phyloP scores from a whole-genome alignment of 2,797 vertebrate species.

The Tangara arthus region DNA sequence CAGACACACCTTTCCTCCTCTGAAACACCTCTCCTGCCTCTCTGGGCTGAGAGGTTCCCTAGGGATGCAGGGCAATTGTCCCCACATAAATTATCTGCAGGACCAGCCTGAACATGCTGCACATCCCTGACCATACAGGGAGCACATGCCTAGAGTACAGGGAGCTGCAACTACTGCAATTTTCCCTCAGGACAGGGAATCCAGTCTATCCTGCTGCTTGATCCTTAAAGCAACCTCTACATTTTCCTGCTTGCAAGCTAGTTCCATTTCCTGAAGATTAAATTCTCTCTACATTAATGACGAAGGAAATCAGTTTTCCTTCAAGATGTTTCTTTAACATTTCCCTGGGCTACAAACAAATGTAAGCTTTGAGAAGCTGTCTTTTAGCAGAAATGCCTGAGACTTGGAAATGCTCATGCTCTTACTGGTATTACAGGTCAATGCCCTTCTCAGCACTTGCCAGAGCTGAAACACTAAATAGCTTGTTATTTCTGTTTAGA shows the following conservation, averaged over 20 bases:
- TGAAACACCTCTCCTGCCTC: not conserved
- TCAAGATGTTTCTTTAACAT: not conserved
- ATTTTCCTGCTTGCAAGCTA: not conserved
- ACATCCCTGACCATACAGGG: rapidly evolving
- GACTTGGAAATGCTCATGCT: conserved; percentile 12
- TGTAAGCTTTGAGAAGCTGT: not conserved
- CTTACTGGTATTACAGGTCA: conserved; percentile 40
- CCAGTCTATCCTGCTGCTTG: conserved; percentile 14
- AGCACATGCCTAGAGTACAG: not conserved
- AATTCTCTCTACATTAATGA: not conserved
- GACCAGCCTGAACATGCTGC: not conserved
- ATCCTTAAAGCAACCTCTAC: conserved; percentile 13
- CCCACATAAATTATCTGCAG: not conserved
- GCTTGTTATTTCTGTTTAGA: conserved; percentile 61
- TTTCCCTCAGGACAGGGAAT: not conserved
- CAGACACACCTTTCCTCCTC: not conserved
- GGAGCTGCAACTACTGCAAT: conserved; percentile 8
- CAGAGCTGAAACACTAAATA: conserved; percentile 41
- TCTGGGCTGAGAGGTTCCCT: not conserved
- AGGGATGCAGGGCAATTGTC: not conserved
- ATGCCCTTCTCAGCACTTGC: conserved; percentile 31
- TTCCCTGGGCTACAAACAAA: not conserved
- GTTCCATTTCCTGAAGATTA: conserved; percentile 23
- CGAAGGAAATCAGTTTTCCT: not conserved
- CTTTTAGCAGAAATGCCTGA: not conserved